A percentile compares a stretch with the other conserved stretches of the same genome.
Conservation (phyloP, 2,113 vertebrate genomes). For the Acrocephalus arundinaceus region DNA sequence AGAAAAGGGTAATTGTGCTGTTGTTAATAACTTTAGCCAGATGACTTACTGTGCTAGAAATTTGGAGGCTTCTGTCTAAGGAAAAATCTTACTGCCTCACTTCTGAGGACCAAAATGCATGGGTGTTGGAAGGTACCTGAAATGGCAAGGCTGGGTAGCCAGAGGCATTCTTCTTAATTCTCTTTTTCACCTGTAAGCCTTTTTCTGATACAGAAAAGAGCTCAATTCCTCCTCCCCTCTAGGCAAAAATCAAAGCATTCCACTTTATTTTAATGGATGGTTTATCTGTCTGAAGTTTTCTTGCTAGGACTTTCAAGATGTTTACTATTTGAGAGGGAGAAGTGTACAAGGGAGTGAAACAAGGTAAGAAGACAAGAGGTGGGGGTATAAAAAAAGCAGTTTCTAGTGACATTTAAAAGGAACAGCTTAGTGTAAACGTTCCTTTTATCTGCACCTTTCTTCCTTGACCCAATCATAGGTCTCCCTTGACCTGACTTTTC, state of each 20-base stretch:
- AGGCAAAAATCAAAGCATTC: constrained; percentile 60
- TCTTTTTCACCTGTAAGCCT: background rate
- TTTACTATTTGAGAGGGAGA: background rate
- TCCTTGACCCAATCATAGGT: background rate
- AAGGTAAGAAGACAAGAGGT: background rate
- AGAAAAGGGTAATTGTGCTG: background rate
- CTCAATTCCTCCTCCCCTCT: background rate
- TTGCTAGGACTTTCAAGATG: background rate
- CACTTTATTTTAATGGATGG: constrained; percentile 4
- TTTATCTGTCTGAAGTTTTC: background rate
- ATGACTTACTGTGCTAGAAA: background rate
- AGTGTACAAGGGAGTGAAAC: background rate
- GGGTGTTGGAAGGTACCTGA: background rate
- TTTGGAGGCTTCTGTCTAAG: background rate
- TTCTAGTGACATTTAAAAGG: constrained; percentile 13
- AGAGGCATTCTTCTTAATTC: background rate
- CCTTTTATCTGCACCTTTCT: background rate
- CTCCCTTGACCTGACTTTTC: background rate
- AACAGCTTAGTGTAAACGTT: background rate
- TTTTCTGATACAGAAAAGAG: background rate
- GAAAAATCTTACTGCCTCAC: background rate
- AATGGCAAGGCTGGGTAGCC: background rate
- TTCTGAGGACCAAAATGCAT: background rate
- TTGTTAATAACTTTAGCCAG: background rate
- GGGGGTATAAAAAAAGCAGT: background rate